Base-by-base conservation (phyloP, 2,113 vertebrate species). In the Microcebus ravelobensis region DNA sequence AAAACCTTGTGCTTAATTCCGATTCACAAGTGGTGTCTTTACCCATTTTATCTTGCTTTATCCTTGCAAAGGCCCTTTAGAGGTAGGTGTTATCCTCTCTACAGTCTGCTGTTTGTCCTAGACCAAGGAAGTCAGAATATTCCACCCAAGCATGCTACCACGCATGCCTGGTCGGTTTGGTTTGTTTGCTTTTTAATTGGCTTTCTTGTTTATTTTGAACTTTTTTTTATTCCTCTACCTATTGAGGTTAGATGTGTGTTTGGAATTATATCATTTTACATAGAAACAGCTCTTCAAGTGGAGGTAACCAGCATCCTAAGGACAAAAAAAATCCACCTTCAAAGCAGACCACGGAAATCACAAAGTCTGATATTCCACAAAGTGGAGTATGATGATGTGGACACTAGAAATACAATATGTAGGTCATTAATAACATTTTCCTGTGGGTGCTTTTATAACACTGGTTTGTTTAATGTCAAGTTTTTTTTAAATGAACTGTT, bases 81-180 rank as follows among this genome's bases (percentile, higher is more conserved):
- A 98, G 96, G 97, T 96, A 97, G 97, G 25, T 97, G 95, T 81
- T 90, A 71, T 7, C 50, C 57, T 45, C 20, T 95, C 86, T 74
- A 1, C 25, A 25, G 31, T 34, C 25, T 25, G 42, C 20, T 17
- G 31, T 85, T 36, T 17, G 63, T 79, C 83, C 65, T 13, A 59
- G 68, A 71, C 74, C 11, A 34, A 11, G 48, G 34, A 87, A 57
- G 42, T 90, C 61, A 13, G 45, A 67, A 15, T 18, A 34, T 13
- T 52, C 84, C 52, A 18, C 23, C 65, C 48, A 81, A 9, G 65
- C 67, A n/a, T 31, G 77, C 76, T 21, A 3, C 6, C 34, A 31
- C 65, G 17, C 31, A 21, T 18, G 91, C 42, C 50, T 74, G 6
- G 63, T 23, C 20, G 45, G 21, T 67, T 55, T 74, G 31, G 34